Conservation (phyloP, 2,797 vertebrate species). For the Pipistrellus nathusii region DNA sequence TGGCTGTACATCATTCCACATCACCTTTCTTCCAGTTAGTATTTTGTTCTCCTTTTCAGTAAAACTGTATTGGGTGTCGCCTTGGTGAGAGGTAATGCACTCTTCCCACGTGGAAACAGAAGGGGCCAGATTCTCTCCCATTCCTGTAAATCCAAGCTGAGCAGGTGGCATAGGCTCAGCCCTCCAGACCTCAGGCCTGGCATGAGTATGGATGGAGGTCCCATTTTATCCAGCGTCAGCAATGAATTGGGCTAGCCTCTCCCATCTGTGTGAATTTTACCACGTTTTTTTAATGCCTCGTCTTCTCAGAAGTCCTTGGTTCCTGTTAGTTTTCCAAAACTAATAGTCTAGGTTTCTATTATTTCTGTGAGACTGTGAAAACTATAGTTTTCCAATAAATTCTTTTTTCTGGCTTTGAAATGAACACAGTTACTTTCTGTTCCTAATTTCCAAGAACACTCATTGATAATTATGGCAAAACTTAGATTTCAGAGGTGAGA, state of each 20-base stretch:
- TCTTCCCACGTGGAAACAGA: background rate
- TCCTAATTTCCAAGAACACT: background rate
- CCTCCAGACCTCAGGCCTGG: background rate
- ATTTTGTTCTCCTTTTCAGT: background rate
- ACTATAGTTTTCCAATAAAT: constrained; percentile 25
- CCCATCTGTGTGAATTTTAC: background rate
- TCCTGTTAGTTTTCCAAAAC: background rate
- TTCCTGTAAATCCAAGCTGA: background rate
- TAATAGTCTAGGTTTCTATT: background rate
- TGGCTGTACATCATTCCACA: background rate
- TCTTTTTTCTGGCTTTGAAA: background rate
- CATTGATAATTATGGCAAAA: background rate
- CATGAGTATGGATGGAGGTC: background rate
- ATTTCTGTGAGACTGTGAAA: background rate
- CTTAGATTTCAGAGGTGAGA: background rate
- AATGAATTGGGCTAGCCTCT: background rate
- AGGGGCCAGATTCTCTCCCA: background rate
- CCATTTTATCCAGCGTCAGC: background rate
- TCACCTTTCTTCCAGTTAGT: background rate
- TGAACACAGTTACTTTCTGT: background rate
- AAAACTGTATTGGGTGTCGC: background rate
- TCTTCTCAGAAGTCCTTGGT: background rate
- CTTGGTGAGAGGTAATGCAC: background rate
- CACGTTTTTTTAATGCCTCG: background rate
- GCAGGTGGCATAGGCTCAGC: background rate